A percentile compares a stretch with the other conserved stretches of the same genome.
Evolutionary conservation across 1,140 invertebrate species (phyloP).

Genomic region (Hyles euphorbiae): DNA sequence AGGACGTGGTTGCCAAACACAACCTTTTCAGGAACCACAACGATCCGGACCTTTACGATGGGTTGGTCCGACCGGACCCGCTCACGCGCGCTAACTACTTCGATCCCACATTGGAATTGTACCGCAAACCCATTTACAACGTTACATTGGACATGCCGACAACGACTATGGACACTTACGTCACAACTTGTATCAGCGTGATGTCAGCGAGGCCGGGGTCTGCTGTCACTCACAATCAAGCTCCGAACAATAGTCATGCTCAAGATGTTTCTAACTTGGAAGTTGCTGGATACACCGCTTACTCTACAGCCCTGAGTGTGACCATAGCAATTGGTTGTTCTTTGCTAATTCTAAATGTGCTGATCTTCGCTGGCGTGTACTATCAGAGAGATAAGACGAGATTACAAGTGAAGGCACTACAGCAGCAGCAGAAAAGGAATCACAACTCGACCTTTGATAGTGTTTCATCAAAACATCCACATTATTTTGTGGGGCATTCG

Average conservation of each 20-base stretch:
- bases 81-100: conserved; percentile 65
- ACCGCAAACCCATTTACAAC: conserved; percentile 75
- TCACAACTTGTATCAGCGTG: conserved; percentile 77
- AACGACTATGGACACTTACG: conserved; percentile 77
- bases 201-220: conserved; percentile 71
- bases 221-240: conserved; percentile 64
- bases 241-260: conserved; percentile 76
- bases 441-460: conserved; percentile 84
- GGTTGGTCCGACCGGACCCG: conserved; percentile 87
- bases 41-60: conserved; percentile 88
- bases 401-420: conserved; percentile 86
- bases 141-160: conserved; percentile 74
- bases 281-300: conserved; percentile 85
- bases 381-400: conserved; percentile 90
- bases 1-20: conserved; percentile 88
- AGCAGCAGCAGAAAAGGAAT: conserved; percentile 81
- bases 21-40: conserved; percentile 90
- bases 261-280: conserved; percentile 80
- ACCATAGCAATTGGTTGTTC: conserved; percentile 93
- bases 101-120: conserved; percentile 73
- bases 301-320: conserved; percentile 88
- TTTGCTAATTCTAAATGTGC: conserved; percentile 89
- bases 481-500: conserved; percentile 81
- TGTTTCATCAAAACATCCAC: conserved; percentile 79
- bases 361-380: conserved; percentile 91